A percentile compares a stretch with the other conserved stretches of the same genome.
phyloP scores from a whole-genome alignment of 2,797 vertebrate genomes.

The Pelobates cultripes region DNA sequence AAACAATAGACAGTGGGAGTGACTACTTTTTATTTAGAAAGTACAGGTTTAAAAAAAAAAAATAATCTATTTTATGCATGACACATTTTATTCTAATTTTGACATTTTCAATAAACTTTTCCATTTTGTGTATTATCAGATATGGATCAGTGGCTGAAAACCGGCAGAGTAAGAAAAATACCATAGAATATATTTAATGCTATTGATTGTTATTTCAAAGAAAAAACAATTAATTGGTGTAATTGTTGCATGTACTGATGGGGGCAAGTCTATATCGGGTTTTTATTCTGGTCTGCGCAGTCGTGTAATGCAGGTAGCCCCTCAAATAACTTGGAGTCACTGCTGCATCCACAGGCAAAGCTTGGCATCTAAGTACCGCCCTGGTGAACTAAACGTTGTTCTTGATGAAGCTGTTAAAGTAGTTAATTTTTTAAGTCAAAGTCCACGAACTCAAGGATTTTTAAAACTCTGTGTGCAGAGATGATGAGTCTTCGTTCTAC shows the following conservation, averaged over 20 bases:
- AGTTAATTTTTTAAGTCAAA: too few species aligned
- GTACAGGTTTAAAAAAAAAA: too few species aligned
- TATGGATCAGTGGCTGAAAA: constrained; percentile 9
- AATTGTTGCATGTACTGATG: background rate
- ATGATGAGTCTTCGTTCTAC: background rate
- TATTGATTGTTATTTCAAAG: background rate
- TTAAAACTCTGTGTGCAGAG: background rate
- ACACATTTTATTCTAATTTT: too few species aligned
- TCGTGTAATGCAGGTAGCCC: background rate
- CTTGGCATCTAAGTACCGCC: background rate
- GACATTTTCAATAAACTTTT: background rate
- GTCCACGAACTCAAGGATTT: too few species aligned
- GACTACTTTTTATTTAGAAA: too few species aligned
- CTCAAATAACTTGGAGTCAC: background rate
- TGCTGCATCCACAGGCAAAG: background rate
- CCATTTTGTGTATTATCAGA: background rate
- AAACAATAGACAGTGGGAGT: too few species aligned
- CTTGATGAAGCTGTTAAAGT: constrained; percentile 1
- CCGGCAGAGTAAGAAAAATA: background rate
- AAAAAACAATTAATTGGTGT: background rate
- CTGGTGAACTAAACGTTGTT: background rate
- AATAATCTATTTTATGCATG: too few species aligned
- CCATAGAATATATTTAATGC: background rate
- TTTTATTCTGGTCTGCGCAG: background rate
- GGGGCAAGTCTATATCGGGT: background rate